Evolutionary conservation across 2,113 vertebrate species (phyloP).

Genomic region (Coreoperca whiteheadi): DNA sequence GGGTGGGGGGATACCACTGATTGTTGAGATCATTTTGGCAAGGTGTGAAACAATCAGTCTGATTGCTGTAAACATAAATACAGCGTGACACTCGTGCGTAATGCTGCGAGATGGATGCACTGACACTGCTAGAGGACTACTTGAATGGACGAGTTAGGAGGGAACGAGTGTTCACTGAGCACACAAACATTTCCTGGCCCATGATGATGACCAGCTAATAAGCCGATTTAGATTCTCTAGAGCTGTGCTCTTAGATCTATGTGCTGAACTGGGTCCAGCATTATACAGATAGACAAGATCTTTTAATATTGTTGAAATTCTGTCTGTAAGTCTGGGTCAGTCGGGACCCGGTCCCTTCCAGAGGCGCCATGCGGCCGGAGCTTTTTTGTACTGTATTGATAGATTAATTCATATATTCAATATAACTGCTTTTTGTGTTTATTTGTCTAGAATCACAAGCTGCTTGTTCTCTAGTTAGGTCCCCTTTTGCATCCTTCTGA

Average conservation of each 20-base stretch:
- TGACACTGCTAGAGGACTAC: background rate
- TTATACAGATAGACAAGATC: too few relatives aligned
- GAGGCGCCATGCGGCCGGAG: too few relatives aligned
- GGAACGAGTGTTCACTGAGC: background rate
- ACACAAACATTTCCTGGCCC: background rate
- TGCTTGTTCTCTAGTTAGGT: background rate
- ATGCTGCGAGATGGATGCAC: slow-evolving; percentile 6
- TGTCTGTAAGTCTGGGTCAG: too few relatives aligned
- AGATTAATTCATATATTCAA: background rate
- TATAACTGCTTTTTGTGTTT: background rate
- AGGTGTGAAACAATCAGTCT: slow-evolving; percentile 8
- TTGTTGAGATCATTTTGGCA: background rate
- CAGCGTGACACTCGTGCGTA: background rate
- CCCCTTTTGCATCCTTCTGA: background rate
- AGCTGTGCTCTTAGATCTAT: background rate
- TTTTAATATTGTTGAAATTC: too few relatives aligned
- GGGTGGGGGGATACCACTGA: slow-evolving; percentile 10
- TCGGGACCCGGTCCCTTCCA: too few relatives aligned
- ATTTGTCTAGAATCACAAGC: background rate
- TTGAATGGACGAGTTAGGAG: background rate
- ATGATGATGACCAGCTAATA: background rate
- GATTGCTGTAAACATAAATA: slow-evolving; percentile 1
- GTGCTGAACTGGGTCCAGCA: background rate
- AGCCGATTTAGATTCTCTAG: background rate
- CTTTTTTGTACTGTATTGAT: background rate